phyloP scores from a whole-genome alignment of 1,140 invertebrate species.

The Gyrodactylus bullatarudis region DNA sequence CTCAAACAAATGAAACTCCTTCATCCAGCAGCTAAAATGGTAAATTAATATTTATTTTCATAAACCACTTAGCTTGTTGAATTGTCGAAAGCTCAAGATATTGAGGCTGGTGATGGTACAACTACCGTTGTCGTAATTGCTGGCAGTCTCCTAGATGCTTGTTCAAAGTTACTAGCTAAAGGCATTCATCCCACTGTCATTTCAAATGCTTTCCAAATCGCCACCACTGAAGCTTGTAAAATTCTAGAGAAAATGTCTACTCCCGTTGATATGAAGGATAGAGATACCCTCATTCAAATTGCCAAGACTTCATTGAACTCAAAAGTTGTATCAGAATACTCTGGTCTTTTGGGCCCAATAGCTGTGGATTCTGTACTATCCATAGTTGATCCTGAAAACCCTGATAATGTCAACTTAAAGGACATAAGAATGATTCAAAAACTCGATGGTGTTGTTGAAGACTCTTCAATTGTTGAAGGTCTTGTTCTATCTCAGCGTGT shows the following conservation, averaged over 20 bases:
- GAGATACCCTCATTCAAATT: conserved; percentile 52
- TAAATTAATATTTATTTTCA: conserved; percentile 18
- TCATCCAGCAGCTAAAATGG: conserved; percentile 97
- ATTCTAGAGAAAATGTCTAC: conserved; percentile 47
- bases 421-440: conserved; percentile 80
- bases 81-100: conserved; percentile 81
- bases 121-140: conserved; percentile 83
- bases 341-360: conserved; percentile 58
- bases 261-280: conserved; percentile 44
- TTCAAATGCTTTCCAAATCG: conserved; percentile 73
- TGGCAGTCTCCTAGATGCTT: conserved; percentile 65
- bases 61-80: conserved; percentile 43
- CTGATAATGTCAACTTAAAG: conserved; percentile 32
- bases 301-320: conserved; percentile 88
- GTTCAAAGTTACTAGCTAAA: conserved; percentile 54
- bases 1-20: conserved; percentile 92
- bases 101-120: conserved; percentile 94
- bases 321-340: conserved; percentile 91
- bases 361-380: conserved; percentile 80
- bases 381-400: conserved; percentile 31
- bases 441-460: conserved; percentile 66
- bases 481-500: conserved; percentile 54
- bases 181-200: conserved; percentile 86
- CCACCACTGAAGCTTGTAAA: conserved; percentile 43
- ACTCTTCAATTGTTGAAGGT: conserved; percentile 73